These are phyloP conservation scores for Metellina segmentata DNA, from an alignment of 2,888 invertebrate species.

Conservation along the genomic window DNA sequence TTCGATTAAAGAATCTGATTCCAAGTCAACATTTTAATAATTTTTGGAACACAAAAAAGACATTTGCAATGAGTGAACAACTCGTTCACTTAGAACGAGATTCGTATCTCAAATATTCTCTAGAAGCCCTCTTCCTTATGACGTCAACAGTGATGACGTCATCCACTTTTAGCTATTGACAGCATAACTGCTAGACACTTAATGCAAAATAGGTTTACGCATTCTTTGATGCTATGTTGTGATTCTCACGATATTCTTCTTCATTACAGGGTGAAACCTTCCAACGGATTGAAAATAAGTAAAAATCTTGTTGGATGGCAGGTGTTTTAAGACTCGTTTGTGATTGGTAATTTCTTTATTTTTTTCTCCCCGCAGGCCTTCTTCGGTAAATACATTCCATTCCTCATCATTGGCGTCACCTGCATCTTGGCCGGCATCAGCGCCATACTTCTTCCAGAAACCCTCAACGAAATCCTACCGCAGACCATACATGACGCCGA, in stretches of 20 bases:
- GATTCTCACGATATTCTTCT: background rate
- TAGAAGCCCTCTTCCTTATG: too few species aligned
- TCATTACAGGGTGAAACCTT: background rate
- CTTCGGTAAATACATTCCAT: slow-evolving; percentile 58
- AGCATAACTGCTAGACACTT: background rate
- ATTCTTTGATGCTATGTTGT: background rate
- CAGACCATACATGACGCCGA: slow-evolving; percentile 67
- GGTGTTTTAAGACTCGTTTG: background rate
- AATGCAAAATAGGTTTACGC: background rate
- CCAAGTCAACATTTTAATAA: too few species aligned
- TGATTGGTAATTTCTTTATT: background rate
- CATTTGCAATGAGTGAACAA: too few species aligned
- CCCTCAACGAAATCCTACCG: slow-evolving; percentile 60
- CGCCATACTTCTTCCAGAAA: slow-evolving; percentile 60
- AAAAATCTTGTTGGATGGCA: background rate
- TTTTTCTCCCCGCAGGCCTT: slow-evolving; percentile 40
- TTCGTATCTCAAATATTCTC: too few species aligned
- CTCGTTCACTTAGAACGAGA: too few species aligned
- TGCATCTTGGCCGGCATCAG: slow-evolving; percentile 47
- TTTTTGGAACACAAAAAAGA: too few species aligned
- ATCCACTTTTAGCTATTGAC: too few species aligned
- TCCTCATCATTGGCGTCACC: slow-evolving; percentile 58
- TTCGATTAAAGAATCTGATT: too few species aligned
- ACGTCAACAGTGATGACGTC: too few species aligned
- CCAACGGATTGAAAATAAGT: too few species aligned